Evolutionary conservation across 2,888 invertebrate species (phyloP).

Genomic region (Folsomia manolachei): DNA sequence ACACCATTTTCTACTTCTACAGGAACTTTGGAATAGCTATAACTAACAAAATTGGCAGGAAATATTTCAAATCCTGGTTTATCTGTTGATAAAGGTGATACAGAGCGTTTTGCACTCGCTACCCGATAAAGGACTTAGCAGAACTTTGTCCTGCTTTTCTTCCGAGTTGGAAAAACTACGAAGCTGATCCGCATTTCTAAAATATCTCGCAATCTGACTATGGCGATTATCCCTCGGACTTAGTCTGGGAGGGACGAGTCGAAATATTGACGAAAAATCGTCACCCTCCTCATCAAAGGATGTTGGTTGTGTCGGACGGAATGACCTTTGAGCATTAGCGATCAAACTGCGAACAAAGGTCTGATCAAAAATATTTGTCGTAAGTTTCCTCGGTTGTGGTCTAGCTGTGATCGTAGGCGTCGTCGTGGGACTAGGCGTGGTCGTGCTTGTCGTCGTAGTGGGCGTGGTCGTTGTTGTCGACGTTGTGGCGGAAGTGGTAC

Average conservation of each 20-base stretch:
- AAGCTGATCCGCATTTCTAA: background rate
- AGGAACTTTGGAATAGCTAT: conserved; percentile 1
- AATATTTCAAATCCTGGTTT: conserved; percentile 3
- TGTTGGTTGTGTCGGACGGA: too few relatives aligned
- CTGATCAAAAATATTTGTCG: background rate
- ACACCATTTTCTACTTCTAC: background rate
- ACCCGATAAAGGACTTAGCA: background rate
- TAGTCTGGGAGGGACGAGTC: too few relatives aligned
- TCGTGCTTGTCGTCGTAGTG: background rate
- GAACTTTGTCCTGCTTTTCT: background rate
- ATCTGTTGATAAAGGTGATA: too few relatives aligned
- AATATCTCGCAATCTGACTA: background rate
- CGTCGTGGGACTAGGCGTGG: background rate
- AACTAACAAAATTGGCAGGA: conserved; percentile 10
- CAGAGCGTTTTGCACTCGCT: background rate
- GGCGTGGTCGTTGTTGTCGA: background rate
- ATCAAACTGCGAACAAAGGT: background rate
- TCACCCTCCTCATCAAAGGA: too few relatives aligned
- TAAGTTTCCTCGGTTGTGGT: background rate
- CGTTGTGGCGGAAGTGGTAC: background rate
- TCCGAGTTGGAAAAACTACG: background rate
- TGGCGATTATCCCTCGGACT: background rate
- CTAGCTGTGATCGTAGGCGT: too few relatives aligned
- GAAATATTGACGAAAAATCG: too few relatives aligned
- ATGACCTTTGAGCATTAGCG: background rate